phyloP scores from a whole-genome alignment of 2,113 vertebrate species.

The Maylandia zebra region DNA sequence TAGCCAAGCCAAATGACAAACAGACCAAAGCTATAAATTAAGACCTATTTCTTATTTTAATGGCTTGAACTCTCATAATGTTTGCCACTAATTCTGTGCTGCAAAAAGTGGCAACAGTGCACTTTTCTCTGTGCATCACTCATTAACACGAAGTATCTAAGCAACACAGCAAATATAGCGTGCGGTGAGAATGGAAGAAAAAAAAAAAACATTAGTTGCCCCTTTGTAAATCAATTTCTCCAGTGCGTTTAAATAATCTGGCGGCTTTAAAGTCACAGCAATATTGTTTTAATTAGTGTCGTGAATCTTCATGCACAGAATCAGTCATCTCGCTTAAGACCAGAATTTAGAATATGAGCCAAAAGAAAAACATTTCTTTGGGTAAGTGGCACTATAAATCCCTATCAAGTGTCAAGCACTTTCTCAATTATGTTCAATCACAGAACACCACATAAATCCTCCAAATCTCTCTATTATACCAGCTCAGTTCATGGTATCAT shows the following conservation, averaged over 20 bases:
- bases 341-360: background rate
- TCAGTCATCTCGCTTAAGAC: constrained; percentile 24
- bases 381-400: constrained; percentile 34
- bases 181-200: constrained; percentile 18
- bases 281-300: constrained; percentile 21
- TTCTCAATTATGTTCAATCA: constrained; percentile 39
- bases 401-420: constrained; percentile 17
- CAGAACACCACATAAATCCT: constrained; percentile 9
- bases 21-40: constrained; percentile 73
- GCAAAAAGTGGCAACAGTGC: constrained; percentile 52
- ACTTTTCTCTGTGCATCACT: constrained; percentile 42
- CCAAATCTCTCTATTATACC: constrained; percentile 9
- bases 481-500: background rate
- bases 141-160: constrained; percentile 53
- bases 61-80: constrained; percentile 68
- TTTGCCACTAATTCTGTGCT: constrained; percentile 66
- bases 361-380: constrained; percentile 18
- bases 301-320: constrained; percentile 17
- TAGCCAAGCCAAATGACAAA: constrained; percentile 76
- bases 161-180: constrained; percentile 65
- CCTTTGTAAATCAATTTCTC: constrained; percentile 43
- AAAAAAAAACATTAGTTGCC: background rate
- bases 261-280: constrained; percentile 46
- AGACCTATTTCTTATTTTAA: constrained; percentile 62
- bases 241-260: constrained; percentile 43